Conservation (phyloP, 37 sponge, comb jelly and placozoan species). For the Aphrocallistes beatrix region DNA sequence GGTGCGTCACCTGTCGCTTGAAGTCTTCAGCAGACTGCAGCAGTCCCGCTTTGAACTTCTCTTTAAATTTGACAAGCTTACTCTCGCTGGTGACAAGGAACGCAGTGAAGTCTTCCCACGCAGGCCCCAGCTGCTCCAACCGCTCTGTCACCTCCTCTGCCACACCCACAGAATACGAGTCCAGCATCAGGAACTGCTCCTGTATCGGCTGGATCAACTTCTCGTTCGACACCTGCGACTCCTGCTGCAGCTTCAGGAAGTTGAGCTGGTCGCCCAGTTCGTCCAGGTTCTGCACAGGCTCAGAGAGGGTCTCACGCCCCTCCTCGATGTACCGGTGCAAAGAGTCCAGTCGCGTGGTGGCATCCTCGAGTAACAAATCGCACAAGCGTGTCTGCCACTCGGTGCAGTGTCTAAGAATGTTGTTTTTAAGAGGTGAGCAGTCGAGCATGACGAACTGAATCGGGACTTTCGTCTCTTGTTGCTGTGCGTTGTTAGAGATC, state of each 20-base stretch:
- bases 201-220: constrained; percentile 75
- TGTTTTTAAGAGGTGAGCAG: constrained; percentile 83
- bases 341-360: constrained; percentile 47
- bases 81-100: constrained; percentile 76
- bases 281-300: constrained; percentile 67
- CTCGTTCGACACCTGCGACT: constrained; percentile 46
- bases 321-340: neutral
- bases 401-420: constrained; percentile 73
- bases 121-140: constrained; percentile 27
- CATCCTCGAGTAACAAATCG: constrained; percentile 72
- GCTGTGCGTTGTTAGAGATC: constrained; percentile 74
- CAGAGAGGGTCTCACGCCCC: neutral
- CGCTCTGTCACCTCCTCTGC: constrained; percentile 35
- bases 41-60: constrained; percentile 84
- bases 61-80: constrained; percentile 94
- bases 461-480: constrained; percentile 79
- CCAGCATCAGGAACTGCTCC: constrained; percentile 85
- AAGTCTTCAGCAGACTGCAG: constrained; percentile 93
- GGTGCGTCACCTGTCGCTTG: constrained; percentile 68
- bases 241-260: constrained; percentile 70
- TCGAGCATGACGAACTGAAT: constrained; percentile 91
- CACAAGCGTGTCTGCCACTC: constrained; percentile 88
- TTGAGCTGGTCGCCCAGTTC: constrained; percentile 68
- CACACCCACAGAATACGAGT: constrained; percentile 71
- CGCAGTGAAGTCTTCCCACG: constrained; percentile 67